Evolutionary conservation across 2,797 vertebrate species (phyloP), one percentile per base, ranked within the genome.

Genomic region (Petrocephalus schoutedeni): DNA sequence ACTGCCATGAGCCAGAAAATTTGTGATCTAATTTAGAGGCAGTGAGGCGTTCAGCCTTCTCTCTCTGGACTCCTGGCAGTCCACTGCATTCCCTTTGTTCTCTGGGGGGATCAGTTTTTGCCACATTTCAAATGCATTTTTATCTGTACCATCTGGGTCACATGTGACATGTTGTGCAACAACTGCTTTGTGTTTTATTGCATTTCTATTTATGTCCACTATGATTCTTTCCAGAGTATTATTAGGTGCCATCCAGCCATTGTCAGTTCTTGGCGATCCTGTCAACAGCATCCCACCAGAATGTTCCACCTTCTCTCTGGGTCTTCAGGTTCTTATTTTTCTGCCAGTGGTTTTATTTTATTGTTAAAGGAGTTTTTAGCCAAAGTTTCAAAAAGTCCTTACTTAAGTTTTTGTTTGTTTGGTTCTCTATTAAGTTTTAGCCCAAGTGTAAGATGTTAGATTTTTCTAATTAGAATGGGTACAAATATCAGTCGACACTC

Each of bases 21-120:
- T 92, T 95, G 95, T 95, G 95, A 95, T 95, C 94, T 96, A 95
- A 96, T 96, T 96, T 94, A 94, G 93, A 94, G 91, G 94, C 94
- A 95, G 93, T 8, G 83, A 95, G 92, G 94, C 94, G 91, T 94
- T 92, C 89, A 89, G 85, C 86, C 92, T 94, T 92, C 93, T 91
- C 92, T 95, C 92, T 0, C 28, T 77, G 87, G 91, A 89, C 92
- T 91, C 90, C 89, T 92, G 93, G 94, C 92, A 89, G 89, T 91
- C 88, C 91, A 86, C 86, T 89, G 87, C 84, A 80, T 89, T 90
- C 89, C 89, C 88, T 88, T 88, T 88, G 87, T 87, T 59, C 56
- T 49, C 10, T 4, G 49, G n/a, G 58, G 41, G 74, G 54, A 16
- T 45, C 53, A 49, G 12, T 57, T 28, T 53, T 32, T 56, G 64